Evolutionary conservation across 1,140 invertebrate genomes (phyloP).

Genomic region (Colletes gigas): DNA sequence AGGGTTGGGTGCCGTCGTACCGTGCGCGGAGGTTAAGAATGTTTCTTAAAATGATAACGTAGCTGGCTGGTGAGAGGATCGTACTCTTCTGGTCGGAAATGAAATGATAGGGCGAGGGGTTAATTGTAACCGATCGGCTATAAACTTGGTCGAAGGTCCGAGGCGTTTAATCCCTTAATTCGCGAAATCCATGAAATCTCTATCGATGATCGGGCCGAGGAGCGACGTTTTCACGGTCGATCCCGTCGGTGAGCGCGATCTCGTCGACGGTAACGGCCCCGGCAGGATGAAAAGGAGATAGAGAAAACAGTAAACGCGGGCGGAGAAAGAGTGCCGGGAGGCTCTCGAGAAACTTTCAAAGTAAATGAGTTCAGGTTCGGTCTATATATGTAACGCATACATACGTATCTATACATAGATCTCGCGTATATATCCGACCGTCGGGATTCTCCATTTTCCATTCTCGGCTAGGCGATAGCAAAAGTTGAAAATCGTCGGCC

Average conservation of each 20-base stretch:
- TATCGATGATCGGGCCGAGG: conserved; percentile 28
- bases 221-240: conserved; percentile 46
- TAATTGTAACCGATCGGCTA: not conserved
- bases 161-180: conserved; percentile 22
- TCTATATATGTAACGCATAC: conserved; percentile 10
- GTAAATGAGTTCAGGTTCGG: conserved; percentile 64
- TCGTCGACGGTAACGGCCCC: conserved; percentile 51
- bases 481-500: conserved; percentile 77
- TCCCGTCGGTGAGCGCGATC: conserved; percentile 38
- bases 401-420: not conserved
- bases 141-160: not conserved
- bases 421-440: conserved; percentile 29
- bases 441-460: conserved; percentile 71
- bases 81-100: too few species aligned
- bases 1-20: too few species aligned
- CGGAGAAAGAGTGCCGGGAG: conserved; percentile 51
- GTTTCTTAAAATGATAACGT: too few species aligned
- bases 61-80: too few species aligned
- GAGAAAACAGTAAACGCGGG: conserved; percentile 42
- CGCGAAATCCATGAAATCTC: conserved; percentile 34
- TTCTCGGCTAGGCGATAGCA: conserved; percentile 70
- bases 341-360: conserved; percentile 66
- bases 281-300: conserved; percentile 46
- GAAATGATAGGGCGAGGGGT: too few species aligned
- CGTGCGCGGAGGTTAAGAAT: too few species aligned